phyloP scores from a whole-genome alignment of 2,797 vertebrate genomes.

The Natrix natrix region DNA sequence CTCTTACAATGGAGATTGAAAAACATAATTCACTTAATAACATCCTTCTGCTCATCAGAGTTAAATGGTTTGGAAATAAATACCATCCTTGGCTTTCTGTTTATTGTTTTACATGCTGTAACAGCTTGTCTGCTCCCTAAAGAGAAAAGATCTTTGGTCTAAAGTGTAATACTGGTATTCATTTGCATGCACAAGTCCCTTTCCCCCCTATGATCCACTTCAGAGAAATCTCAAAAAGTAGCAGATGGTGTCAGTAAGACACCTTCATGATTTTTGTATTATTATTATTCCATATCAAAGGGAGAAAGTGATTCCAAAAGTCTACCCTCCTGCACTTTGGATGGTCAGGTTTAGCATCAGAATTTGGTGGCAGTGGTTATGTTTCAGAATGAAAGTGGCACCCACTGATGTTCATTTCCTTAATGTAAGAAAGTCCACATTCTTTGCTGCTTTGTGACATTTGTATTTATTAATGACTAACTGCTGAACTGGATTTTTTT shows the following conservation, averaged over 20 bases:
- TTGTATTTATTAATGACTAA: slow-evolving; percentile 20
- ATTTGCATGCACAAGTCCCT: background rate
- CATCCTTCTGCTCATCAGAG: background rate
- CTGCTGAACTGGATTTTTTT: slow-evolving; percentile 2
- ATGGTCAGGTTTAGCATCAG: background rate
- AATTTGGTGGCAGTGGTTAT: background rate
- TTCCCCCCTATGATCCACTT: background rate
- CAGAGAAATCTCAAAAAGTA: background rate
- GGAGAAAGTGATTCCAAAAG: background rate
- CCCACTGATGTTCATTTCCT: background rate
- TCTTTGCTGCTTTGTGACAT: background rate
- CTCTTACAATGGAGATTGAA: background rate
- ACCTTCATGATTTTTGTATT: background rate
- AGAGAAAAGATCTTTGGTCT: background rate
- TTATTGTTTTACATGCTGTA: slow-evolving; percentile 10
- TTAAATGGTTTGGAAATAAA: slow-evolving; percentile 23
- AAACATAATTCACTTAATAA: slow-evolving; percentile 17
- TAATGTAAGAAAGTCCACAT: background rate
- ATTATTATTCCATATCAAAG: background rate
- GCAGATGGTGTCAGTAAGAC: slow-evolving; percentile 4
- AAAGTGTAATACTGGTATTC: background rate
- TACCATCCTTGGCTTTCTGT: background rate
- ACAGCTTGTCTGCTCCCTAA: slow-evolving; percentile 11
- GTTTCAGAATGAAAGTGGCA: background rate
- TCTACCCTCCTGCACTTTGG: background rate